Base-by-base conservation (phyloP, 2,888 invertebrate genomes). In the Chaitophorus viminalis region DNA sequence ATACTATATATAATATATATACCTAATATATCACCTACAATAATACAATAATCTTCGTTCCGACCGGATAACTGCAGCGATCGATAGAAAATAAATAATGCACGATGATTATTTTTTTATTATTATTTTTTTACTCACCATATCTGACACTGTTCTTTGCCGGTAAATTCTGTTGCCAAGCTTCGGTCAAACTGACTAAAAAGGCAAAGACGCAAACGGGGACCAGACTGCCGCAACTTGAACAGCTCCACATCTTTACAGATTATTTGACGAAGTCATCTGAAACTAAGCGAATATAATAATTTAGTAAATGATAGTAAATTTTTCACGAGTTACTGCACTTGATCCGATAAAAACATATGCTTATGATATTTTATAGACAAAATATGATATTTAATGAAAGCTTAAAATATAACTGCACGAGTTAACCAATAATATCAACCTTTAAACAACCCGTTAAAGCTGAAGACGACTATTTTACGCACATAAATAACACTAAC, bases 141-240 rank as follows among this genome's bases (percentile, higher is more conserved):
- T 87, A 87, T 81, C 79, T 87, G 65, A 87, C 74, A 39, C 79
- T 87, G 81, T 79, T 87, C 65, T 60, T 81, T 46, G 87, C 81
- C 39, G 87, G 79, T 65, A 79, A 5, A 46, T 79, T 87, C 25
- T 87, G 87, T 75, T 87, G 87, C 87, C 87, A 87, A 39, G 87
- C 74, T 29, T 81, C 74, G 46, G 81, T 31, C 39, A 79, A 72
- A 65, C 81, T 54, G 65, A 87, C 31, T 29, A 87, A 75, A 33
- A 87, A 21, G 65, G 46, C 65, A 31, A 74, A 79, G 46, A 68
- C 52, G 68, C 68, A 46, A 52, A 70, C 65, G 79, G 29, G n/a
- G 25, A 76, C 65, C 72, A 33, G 72, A 60, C 17, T 17, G 4
- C 81, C 65, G 21, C 81, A 65, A 74, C 72, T 60, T 46, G 87